Percentiles rank a stretch among this genome's conserved stretches.
These are phyloP conservation scores for Harpagoxenus sublaevis DNA, from an alignment of 2,888 invertebrate genomes.

Conservation along the genomic window DNA sequence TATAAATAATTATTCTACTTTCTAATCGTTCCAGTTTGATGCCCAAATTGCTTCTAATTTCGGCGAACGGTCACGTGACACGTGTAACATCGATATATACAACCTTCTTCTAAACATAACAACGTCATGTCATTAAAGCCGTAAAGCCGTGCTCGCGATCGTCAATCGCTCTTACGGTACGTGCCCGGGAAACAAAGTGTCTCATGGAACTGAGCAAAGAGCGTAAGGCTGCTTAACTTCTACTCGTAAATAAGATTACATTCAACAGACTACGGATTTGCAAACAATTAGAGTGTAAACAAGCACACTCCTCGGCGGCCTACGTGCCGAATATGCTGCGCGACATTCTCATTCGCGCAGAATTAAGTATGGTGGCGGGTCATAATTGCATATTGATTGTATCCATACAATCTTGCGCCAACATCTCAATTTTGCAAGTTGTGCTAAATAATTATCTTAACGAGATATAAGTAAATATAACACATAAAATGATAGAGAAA, in stretches of 20 bases:
- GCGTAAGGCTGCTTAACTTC: conserved; percentile 68
- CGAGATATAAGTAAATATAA: background rate
- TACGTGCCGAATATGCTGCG: conserved; percentile 19
- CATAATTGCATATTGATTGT: background rate
- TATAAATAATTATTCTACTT: background rate
- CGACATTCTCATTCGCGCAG: conserved; percentile 17
- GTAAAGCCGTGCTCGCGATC: conserved; percentile 45
- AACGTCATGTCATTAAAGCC: conserved; percentile 18
- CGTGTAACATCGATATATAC: background rate
- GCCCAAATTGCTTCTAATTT: background rate
- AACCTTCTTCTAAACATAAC: conserved; percentile 22
- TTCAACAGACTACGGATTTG: conserved; percentile 65
- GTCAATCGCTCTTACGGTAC: conserved; percentile 59
- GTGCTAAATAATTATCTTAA: background rate
- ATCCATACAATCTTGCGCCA: background rate
- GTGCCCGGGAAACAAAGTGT: conserved; percentile 53
- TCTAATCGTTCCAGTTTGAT: background rate
- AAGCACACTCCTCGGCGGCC: background rate
- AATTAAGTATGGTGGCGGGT: too few relatives aligned
- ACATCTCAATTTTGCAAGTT: background rate
- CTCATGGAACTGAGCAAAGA: conserved; percentile 66
- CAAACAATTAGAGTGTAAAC: conserved; percentile 70
- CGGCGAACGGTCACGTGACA: background rate
- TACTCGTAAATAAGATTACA: conserved; percentile 73
- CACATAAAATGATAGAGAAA: background rate